Percentiles rank a stretch among this genome's conserved stretches.
Evolutionary conservation across 37 sponge, comb jelly and placozoan genomes (phyloP).

Genomic region (Bolinopsis microptera): DNA sequence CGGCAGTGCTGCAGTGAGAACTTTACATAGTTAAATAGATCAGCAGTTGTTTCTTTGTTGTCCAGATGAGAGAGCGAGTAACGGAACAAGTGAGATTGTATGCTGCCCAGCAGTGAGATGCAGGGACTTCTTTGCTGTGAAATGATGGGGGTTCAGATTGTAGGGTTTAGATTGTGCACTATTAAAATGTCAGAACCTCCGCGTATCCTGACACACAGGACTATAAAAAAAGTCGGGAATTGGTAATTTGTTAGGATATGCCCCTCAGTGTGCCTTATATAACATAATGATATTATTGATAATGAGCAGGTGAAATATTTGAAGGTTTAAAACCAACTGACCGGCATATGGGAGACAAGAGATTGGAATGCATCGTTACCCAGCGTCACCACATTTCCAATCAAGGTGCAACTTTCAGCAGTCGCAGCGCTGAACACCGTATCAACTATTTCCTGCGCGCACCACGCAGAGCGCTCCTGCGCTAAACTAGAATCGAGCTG

Average conservation of each 20-base stretch:
- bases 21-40: conserved; percentile 20
- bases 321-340: too few relatives aligned
- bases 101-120: conserved; percentile 31
- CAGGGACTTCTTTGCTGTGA: not conserved
- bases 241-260: too few relatives aligned
- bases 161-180: too few relatives aligned
- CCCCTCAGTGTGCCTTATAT: too few relatives aligned
- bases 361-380: not conserved
- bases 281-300: too few relatives aligned
- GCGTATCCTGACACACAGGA: too few relatives aligned
- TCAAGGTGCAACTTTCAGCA: conserved; percentile 12
- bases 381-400: not conserved
- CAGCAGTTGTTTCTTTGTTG: not conserved
- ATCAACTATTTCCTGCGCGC: not conserved
- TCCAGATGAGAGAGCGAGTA: conserved; percentile 14
- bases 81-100: conserved; percentile 34
- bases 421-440: not conserved
- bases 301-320: too few relatives aligned
- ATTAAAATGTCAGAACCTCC: too few relatives aligned
- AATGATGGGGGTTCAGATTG: too few relatives aligned
- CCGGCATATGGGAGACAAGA: conserved; percentile 43
- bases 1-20: conserved; percentile 1
- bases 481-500: conserved; percentile 1
- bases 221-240: too few relatives aligned
- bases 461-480: not conserved